These are phyloP conservation scores for Philopedon plagiatum DNA, from an alignment of 2,888 invertebrate species.

Conservation along the genomic window DNA sequence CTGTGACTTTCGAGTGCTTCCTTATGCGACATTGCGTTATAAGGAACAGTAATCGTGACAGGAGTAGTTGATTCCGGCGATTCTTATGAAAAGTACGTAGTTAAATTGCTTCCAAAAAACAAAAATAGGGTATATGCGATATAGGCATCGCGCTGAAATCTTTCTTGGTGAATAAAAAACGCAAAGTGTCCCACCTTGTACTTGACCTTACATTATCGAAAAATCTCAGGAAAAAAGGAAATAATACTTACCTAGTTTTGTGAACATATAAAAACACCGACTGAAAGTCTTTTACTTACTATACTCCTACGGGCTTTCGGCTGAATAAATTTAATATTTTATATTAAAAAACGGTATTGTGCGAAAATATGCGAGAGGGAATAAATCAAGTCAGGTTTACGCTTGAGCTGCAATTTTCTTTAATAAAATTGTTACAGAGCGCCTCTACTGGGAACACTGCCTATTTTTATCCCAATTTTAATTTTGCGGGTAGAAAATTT, in stretches of 20 bases:
- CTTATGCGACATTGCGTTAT: too few species aligned
- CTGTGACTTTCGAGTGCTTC: too few species aligned
- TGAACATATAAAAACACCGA: conserved; percentile 2
- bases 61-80: too few species aligned
- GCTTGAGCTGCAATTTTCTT: conserved; percentile 17
- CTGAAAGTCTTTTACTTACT: neutral
- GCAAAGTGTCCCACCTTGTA: too few species aligned
- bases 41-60: too few species aligned
- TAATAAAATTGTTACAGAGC: conserved; percentile 14
- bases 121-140: too few species aligned
- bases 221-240: neutral
- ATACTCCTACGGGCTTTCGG: conserved; percentile 12
- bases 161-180: too few species aligned
- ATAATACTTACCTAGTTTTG: neutral
- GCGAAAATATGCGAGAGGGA: conserved; percentile 10
- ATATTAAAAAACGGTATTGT: conserved; percentile 17
- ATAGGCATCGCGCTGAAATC: too few species aligned
- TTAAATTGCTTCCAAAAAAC: too few species aligned
- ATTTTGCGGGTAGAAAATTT: neutral
- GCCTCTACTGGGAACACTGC: neutral
- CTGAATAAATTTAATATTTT: conserved; percentile 15
- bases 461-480: too few species aligned
- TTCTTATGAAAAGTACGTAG: too few species aligned
- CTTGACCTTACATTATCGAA: too few species aligned
- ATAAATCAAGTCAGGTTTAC: conserved; percentile 15